Conservation (phyloP, 2,797 vertebrate genomes). For the Crenichthys baileyi region DNA sequence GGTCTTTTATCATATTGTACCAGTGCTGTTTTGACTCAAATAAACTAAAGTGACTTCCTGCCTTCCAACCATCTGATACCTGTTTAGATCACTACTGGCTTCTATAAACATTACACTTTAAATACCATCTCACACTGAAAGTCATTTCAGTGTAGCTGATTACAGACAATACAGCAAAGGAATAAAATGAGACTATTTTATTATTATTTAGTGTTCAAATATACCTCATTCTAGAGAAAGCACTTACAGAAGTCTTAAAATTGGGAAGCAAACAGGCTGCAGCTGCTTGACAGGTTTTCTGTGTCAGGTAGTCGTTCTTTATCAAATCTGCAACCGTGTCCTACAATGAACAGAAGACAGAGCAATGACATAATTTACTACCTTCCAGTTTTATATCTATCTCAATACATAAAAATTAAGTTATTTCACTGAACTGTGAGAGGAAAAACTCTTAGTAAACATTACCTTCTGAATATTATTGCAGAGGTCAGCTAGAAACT, state of each 20-base stretch:
- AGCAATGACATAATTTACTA: neutral
- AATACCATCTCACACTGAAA: neutral
- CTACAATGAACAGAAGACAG: constrained; percentile 63
- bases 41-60: neutral
- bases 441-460: neutral
- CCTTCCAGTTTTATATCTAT: too few species aligned
- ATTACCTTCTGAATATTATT: constrained; percentile 85
- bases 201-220: neutral
- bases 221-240: neutral
- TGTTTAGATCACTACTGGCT: neutral
- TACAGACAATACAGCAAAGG: neutral
- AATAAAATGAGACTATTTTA: neutral
- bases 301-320: constrained; percentile 84
- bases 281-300: constrained; percentile 83
- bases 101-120: neutral
- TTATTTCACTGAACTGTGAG: neutral
- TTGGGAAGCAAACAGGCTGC: constrained; percentile 83
- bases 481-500: constrained; percentile 90
- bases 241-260: constrained; percentile 85
- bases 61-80: neutral
- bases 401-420: neutral
- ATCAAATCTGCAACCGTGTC: constrained; percentile 83
- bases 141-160: neutral
- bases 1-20: neutral
- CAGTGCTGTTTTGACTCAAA: neutral